Evolutionary conservation across 92 coral and sea anemone species (phyloP).

Genomic region (Scolanthus callimorphus): DNA sequence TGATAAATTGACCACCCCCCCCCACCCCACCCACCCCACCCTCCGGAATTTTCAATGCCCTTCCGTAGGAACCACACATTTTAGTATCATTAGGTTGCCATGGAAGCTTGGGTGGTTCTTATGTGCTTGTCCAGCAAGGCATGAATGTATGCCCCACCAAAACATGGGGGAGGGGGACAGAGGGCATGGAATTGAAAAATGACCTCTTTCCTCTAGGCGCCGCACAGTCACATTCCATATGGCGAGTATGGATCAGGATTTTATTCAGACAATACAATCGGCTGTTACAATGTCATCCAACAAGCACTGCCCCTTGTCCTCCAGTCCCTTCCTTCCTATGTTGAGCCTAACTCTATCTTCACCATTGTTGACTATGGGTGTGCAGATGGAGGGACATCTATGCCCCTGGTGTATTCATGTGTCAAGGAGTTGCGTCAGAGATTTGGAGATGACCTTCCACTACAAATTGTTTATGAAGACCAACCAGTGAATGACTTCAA

Average conservation of each 20-base stretch:
- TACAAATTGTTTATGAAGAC: slow-evolving; percentile 70
- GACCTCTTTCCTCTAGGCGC: slow-evolving; percentile 17
- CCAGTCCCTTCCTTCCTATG: slow-evolving; percentile 17
- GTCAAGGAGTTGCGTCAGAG: slow-evolving; percentile 62
- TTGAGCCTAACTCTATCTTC: slow-evolving; percentile 12
- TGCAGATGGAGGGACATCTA: slow-evolving; percentile 82
- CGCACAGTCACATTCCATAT: slow-evolving; percentile 51
- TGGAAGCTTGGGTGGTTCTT: too few relatives aligned
- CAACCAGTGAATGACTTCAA: slow-evolving; percentile 86
- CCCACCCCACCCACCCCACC: too few relatives aligned
- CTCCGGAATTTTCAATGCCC: too few relatives aligned
- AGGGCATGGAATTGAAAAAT: too few relatives aligned
- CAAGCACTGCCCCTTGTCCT: slow-evolving; percentile 41
- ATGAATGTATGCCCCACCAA: too few relatives aligned
- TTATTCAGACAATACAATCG: slow-evolving; percentile 56
- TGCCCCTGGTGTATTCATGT: slow-evolving; percentile 61
- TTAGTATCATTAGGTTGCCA: too few relatives aligned
- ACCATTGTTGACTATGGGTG: slow-evolving; percentile 59
- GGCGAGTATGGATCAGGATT: slow-evolving; percentile 51
- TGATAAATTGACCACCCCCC: too few relatives aligned
- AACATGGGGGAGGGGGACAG: too few relatives aligned
- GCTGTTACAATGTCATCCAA: slow-evolving; percentile 39
- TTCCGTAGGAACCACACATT: too few relatives aligned
- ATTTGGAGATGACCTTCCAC: slow-evolving; percentile 55
- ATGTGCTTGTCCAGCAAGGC: too few relatives aligned